Percentiles rank a stretch among this genome's conserved stretches.
phyloP scores from a whole-genome alignment of 2,797 vertebrate genomes.

The Sarcoramphus papa region DNA sequence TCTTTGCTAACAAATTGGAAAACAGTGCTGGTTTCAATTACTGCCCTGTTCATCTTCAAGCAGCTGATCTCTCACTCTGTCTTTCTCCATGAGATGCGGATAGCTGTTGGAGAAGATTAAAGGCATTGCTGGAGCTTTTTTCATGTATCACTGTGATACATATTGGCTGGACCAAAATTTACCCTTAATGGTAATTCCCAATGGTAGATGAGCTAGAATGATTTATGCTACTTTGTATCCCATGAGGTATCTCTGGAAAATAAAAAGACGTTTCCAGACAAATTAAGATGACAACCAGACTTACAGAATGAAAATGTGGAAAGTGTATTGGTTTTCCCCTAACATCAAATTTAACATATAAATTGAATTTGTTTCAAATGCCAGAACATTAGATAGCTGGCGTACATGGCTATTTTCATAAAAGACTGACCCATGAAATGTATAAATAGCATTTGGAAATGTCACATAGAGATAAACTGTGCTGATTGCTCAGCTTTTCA shows the following conservation, averaged over 20 bases:
- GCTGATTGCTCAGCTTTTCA: neutral
- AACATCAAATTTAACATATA: slow-evolving; percentile 37
- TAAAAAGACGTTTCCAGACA: slow-evolving; percentile 17
- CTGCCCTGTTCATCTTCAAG: neutral
- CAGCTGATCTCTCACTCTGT: neutral
- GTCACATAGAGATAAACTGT: slow-evolving; percentile 18
- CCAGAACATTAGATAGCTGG: slow-evolving; percentile 27
- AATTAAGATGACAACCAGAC: slow-evolving; percentile 7
- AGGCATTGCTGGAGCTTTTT: neutral
- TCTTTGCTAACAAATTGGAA: neutral
- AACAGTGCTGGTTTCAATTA: neutral
- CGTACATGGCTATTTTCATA: neutral
- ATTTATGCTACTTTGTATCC: slow-evolving; percentile 1
- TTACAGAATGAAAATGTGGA: neutral
- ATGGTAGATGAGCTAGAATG: neutral
- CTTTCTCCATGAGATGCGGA: neutral
- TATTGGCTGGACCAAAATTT: neutral
- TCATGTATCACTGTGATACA: neutral
- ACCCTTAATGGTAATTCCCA: neutral
- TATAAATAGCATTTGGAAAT: slow-evolving; percentile 53
- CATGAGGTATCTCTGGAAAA: neutral
- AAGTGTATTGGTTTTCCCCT: neutral
- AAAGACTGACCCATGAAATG: slow-evolving; percentile 36
- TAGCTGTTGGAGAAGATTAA: neutral
- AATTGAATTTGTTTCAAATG: slow-evolving; percentile 56